Evolutionary conservation across 2,888 invertebrate genomes (phyloP).

Genomic region (Hirudinaria manillensis): DNA sequence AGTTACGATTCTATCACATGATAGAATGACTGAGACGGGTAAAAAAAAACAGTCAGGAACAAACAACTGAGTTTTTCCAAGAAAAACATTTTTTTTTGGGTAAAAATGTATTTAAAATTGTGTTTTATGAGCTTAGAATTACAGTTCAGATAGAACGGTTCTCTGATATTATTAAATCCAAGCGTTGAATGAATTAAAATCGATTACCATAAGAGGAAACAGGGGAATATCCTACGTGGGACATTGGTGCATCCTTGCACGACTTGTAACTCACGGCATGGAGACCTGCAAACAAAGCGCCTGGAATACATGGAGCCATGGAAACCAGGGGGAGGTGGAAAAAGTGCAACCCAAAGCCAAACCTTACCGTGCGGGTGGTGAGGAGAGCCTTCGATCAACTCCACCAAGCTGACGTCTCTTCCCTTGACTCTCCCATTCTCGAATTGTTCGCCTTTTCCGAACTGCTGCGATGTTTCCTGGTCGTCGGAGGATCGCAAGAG

Average conservation of each 20-base stretch:
- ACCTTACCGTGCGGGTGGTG: slow-evolving; percentile 24
- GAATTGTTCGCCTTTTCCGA: slow-evolving; percentile 13
- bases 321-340: no score
- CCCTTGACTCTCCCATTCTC: slow-evolving; percentile 6
- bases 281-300: slow-evolving; percentile 3
- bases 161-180: not conserved
- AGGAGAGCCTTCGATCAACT: slow-evolving; percentile 23
- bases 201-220: slow-evolving; percentile 41
- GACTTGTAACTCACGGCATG: slow-evolving; percentile 14
- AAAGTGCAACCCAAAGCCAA: no score
- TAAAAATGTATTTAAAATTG: no score
- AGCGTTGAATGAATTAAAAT: not conserved
- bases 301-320: no score
- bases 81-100: no score
- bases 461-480: not conserved
- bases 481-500: slow-evolving; percentile 10
- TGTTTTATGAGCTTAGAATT: no score
- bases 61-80: no score
- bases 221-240: slow-evolving; percentile 41
- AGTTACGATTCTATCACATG: no score
- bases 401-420: slow-evolving; percentile 19
- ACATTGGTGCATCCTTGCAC: slow-evolving; percentile 37
- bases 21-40: no score
- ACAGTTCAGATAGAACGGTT: no score
- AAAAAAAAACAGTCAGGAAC: no score